phyloP scores from a whole-genome alignment of 2,113 vertebrate genomes.

The Meleagris gallopavo region DNA sequence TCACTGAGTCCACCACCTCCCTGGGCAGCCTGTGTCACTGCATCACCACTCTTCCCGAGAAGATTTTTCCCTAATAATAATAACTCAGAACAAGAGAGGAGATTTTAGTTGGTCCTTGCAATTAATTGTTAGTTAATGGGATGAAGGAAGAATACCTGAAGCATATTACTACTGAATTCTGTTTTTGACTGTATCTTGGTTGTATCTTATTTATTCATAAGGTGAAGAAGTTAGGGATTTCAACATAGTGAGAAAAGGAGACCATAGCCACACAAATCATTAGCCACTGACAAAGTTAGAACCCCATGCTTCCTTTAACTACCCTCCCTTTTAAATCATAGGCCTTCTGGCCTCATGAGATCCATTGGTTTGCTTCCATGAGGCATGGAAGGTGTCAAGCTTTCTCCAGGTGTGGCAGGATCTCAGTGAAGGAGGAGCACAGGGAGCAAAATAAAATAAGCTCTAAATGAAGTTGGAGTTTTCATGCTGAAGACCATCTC shows the following conservation, averaged over 20 bases:
- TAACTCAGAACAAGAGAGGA: not conserved
- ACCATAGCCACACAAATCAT: not conserved
- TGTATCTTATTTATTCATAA: not conserved
- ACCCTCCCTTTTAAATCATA: not conserved
- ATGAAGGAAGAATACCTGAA: not conserved
- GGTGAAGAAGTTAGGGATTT: not conserved
- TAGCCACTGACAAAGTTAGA: not conserved
- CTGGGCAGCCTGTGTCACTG: too few relatives aligned
- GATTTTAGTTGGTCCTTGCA: not conserved
- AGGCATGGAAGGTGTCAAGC: not conserved
- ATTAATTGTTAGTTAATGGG: not conserved
- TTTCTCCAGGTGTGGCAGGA: not conserved
- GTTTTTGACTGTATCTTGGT: fast-evolving
- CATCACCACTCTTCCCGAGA: too few relatives aligned
- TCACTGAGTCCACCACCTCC: too few relatives aligned
- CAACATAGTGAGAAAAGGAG: not conserved
- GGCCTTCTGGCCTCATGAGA: not conserved
- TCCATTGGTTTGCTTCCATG: not conserved
- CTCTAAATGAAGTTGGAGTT: not conserved
- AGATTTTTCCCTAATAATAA: too few relatives aligned
- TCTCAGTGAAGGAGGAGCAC: not conserved
- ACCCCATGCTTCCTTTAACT: not conserved
- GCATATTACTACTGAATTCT: not conserved
- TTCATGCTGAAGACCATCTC: not conserved
- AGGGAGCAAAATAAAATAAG: not conserved